Evolutionary conservation across 2,113 vertebrate genomes (phyloP).

Genomic region (Capreolus pygargus): DNA sequence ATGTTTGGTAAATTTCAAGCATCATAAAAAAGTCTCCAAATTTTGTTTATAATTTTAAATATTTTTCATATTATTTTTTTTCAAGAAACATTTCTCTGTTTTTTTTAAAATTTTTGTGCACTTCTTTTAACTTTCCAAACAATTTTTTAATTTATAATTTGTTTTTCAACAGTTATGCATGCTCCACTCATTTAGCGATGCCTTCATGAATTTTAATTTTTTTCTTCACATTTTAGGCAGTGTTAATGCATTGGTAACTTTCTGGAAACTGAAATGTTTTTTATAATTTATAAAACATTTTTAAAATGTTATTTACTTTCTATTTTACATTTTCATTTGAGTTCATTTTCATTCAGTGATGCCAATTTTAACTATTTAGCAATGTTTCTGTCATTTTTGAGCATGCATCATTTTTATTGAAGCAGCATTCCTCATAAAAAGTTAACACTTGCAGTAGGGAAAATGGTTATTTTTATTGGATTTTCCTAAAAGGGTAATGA

Average conservation of each 20-base stretch:
- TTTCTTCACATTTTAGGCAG: constrained; percentile 29
- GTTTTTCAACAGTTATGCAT: background rate
- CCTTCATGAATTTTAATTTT: constrained; percentile 16
- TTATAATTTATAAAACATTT: constrained; percentile 42
- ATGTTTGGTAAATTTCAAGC: background rate
- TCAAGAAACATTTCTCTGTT: background rate
- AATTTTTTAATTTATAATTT: constrained; percentile 16
- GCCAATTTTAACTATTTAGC: constrained; percentile 24
- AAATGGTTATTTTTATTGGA: background rate
- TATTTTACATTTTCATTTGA: constrained; percentile 50
- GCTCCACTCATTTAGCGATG: background rate
- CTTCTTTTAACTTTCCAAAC: background rate
- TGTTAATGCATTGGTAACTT: constrained; percentile 30
- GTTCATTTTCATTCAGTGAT: constrained; percentile 7
- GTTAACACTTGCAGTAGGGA: background rate
- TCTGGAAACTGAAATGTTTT: background rate
- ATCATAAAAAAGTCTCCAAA: background rate
- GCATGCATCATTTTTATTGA: background rate
- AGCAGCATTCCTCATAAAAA: background rate
- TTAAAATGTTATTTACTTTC: background rate
- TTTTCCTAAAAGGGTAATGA: constrained; percentile 2
- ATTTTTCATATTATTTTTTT: background rate
- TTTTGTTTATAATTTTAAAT: background rate
- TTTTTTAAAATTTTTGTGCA: background rate
- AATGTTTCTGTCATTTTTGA: background rate